Percentiles rank a stretch among this genome's conserved stretches.
These are phyloP conservation scores for Mylabris sibirica DNA, from an alignment of 2,888 invertebrate species.

Conservation along the genomic window DNA sequence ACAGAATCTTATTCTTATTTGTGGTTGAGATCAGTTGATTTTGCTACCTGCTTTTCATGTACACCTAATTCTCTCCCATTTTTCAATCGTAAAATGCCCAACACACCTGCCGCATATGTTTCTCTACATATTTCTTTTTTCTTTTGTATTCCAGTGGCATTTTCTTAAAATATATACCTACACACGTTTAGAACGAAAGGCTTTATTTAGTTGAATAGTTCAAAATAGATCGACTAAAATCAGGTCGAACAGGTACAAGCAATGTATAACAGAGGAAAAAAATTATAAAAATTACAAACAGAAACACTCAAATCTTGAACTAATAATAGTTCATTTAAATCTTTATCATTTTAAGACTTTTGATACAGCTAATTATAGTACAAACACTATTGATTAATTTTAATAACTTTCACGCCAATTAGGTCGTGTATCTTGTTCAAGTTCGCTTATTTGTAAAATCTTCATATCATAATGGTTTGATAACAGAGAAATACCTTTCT, in stretches of 20 bases:
- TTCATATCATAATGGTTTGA: neutral
- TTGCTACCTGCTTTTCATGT: constrained; percentile 2
- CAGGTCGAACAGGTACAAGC: neutral
- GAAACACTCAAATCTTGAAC: too few relatives aligned
- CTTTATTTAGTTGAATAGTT: neutral
- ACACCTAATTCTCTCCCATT: neutral
- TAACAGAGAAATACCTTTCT: neutral
- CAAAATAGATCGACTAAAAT: neutral
- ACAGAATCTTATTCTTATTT: neutral
- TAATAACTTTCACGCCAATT: neutral
- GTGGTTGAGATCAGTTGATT: neutral
- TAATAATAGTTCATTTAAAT: too few relatives aligned
- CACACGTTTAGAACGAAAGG: neutral
- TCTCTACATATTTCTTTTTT: neutral
- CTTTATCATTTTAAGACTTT: too few relatives aligned
- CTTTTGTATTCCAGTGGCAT: neutral
- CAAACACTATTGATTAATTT: neutral
- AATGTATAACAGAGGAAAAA: neutral
- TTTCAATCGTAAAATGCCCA: neutral
- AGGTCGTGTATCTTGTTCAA: neutral
- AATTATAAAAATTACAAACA: too few relatives aligned
- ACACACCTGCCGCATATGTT: neutral
- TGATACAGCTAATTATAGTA: too few relatives aligned
- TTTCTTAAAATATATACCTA: neutral
- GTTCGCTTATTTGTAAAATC: neutral